A percentile compares a stretch with the other conserved stretches of the same genome.
phyloP scores from a whole-genome alignment of 2,113 vertebrate species.

The Pollimyrus isidori region DNA sequence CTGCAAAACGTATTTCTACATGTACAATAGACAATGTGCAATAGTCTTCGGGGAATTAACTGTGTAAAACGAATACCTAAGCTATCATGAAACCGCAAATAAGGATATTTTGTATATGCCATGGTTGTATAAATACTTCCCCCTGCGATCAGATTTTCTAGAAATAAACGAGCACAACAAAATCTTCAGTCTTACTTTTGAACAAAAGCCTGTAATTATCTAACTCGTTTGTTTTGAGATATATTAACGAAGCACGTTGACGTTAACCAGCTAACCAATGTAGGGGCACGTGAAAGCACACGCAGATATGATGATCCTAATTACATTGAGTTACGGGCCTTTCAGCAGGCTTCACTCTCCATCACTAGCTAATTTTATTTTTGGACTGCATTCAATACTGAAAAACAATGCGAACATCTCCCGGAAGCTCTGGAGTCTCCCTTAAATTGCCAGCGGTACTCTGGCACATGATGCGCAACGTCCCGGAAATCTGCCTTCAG shows the following conservation, averaged over 20 bases:
- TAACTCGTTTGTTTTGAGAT: not conserved
- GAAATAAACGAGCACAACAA: not conserved
- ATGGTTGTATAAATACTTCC: not conserved
- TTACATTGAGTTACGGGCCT: not conserved
- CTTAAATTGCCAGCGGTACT: not conserved
- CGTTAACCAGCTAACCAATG: not conserved
- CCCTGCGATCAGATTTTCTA: not conserved
- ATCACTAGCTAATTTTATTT: not conserved
- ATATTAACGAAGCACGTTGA: not conserved
- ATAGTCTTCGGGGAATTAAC: not conserved
- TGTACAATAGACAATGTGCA: not conserved
- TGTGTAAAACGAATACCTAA: not conserved
- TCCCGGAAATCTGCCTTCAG: not conserved
- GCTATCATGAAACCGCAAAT: not conserved
- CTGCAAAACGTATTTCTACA: not conserved
- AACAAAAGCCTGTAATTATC: not conserved
- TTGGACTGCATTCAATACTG: not conserved
- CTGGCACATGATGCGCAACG: not conserved
- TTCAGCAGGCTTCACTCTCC: not conserved
- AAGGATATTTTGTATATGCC: not conserved
- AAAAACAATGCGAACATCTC: not conserved
- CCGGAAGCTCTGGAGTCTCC: not conserved
- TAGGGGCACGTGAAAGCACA: not conserved
- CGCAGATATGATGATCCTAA: not conserved
- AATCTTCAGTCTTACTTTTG: not conserved